phyloP scores from a whole-genome alignment of 2,888 invertebrate species.

The Amphipyra berbera region DNA sequence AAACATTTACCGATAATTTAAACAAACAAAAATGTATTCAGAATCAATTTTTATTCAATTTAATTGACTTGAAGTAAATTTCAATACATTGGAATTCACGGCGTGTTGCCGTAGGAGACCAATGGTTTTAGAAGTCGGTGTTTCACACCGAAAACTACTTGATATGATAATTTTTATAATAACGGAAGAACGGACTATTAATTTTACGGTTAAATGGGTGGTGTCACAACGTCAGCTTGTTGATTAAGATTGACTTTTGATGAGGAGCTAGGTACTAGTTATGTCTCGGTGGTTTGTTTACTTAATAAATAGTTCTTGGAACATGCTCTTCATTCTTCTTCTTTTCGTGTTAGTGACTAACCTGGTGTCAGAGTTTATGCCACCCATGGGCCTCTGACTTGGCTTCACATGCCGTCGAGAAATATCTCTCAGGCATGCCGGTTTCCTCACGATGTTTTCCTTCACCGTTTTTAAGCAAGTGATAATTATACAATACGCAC shows the following conservation, averaged over 20 bases:
- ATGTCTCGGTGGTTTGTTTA: conserved; percentile 4
- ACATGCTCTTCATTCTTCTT: no score
- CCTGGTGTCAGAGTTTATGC: no score
- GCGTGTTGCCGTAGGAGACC: conserved; percentile 22
- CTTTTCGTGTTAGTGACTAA: no score
- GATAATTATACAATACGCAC: no score
- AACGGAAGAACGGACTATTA: conserved; percentile 64
- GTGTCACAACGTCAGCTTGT: conserved; percentile 46
- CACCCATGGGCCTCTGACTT: no score
- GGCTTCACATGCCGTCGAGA: no score
- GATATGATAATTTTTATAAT: conserved; percentile 64
- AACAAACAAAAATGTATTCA: conserved; percentile 8
- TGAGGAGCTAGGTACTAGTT: conserved; percentile 25
- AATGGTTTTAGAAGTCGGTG: conserved; percentile 39
- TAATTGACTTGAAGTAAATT: background rate
- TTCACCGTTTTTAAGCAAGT: no score
- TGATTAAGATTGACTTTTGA: conserved; percentile 51
- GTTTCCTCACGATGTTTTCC: no score
- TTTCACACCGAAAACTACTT: conserved; percentile 54
- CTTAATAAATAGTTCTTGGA: background rate
- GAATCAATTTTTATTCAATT: conserved; percentile 2
- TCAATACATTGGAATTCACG: conserved; percentile 28
- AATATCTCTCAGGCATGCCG: no score
- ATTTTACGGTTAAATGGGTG: conserved; percentile 54
- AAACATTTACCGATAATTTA: conserved; percentile 15